Conservation (phyloP, 1,140 invertebrate genomes). For the Drosophila tani region DNA sequence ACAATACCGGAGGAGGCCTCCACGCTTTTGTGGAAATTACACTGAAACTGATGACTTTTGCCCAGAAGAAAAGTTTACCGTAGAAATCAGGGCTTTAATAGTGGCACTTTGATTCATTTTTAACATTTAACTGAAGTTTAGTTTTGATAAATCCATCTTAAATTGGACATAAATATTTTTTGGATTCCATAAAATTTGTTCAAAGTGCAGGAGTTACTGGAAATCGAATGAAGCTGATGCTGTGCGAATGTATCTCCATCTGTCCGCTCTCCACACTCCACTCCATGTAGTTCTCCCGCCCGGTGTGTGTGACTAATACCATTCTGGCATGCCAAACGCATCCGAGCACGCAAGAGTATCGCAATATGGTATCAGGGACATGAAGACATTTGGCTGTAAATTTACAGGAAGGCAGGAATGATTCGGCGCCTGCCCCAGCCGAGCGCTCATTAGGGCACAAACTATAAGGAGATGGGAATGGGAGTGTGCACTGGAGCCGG, state of each 20-base stretch:
- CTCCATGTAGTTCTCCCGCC: background rate
- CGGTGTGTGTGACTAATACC: constrained; percentile 70
- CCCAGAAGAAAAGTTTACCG: too few species aligned
- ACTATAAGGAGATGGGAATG: constrained; percentile 10
- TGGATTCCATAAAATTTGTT: background rate
- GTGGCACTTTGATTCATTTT: too few species aligned
- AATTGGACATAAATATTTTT: too few species aligned
- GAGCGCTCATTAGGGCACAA: constrained; percentile 72
- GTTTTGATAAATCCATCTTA: too few species aligned
- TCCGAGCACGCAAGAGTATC: constrained; percentile 62
- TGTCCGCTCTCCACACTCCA: constrained; percentile 3
- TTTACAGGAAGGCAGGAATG: constrained; percentile 40
- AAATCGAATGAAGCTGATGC: background rate
- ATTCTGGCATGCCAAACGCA: constrained; percentile 78
- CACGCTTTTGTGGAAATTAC: background rate
- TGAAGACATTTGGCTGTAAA: constrained; percentile 64
- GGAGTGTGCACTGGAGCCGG: background rate
- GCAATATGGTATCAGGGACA: constrained; percentile 46
- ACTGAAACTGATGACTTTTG: background rate
- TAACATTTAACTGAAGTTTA: too few species aligned
- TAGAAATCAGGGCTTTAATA: too few species aligned
- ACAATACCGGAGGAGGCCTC: constrained; percentile 1
- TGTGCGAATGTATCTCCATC: constrained; percentile 40
- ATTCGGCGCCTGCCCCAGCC: constrained; percentile 58
- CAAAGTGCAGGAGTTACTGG: background rate